Evolutionary conservation across 1,140 invertebrate genomes (phyloP), one percentile per base, ranked within the genome.

Genomic region (Drosophila ironensis): DNA sequence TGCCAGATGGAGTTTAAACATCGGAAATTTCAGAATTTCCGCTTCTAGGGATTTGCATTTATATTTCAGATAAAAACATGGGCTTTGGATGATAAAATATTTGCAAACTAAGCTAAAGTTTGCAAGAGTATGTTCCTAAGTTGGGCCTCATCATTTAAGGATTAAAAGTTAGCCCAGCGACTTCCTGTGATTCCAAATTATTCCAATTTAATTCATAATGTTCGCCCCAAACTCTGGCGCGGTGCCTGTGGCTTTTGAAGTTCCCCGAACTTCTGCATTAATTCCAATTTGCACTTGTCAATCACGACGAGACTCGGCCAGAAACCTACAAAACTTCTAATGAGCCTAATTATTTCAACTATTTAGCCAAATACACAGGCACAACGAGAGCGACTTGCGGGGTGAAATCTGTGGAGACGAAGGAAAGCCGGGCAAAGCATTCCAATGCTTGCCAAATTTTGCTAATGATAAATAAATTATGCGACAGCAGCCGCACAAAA

Each of bases 401-500:
- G n/a, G n/a, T n/a, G n/a, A 33, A 33, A 33, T 19, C 20, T 4
- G 3, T 8, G 19, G 11, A 24, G 37, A 16, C 27, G 5, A 35
- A 38, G 38, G 41, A 27, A 27, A 17, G 14, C 14, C 19, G 44
- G 24, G 33, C 35, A 44, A 27, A 63, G 41, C 53, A 81, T 81
- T 75, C 66, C 69, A 30, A 40, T 59, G 48, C 57, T 63, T 70
- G 69, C 73, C 80, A 77, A 82, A 82, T 82, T 82, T 59, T 82
- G 80, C 78, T 86, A 82, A 82, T 84, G 78, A 82, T 86, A 82
- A 82, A 82, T 86, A 82, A 82, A 82, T 82, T 78, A 82, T 82
- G 69, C 74, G 69, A 72, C 81, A 68, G 78, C 78, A 70, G 53
- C 73, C 66, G 54, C 73, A 76, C 38, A 73, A 72, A 84, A 77